A percentile compares a stretch with the other conserved stretches of the same genome.
These are phyloP conservation scores for Halcyon senegalensis DNA, from an alignment of 2,113 vertebrate genomes.

Conservation along the genomic window DNA sequence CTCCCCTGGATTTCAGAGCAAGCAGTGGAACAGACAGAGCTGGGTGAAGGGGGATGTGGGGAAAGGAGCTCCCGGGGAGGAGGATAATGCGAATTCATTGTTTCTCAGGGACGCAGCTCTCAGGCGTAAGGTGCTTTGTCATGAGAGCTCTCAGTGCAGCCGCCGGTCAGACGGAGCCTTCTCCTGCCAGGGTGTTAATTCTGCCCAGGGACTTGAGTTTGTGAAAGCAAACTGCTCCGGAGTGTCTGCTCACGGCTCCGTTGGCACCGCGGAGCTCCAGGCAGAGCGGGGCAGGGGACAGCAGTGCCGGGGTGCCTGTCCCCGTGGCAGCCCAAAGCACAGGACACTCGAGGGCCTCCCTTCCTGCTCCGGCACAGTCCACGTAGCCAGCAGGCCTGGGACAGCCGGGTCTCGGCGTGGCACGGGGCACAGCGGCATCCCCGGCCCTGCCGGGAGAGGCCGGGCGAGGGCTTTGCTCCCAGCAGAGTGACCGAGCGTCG, in stretches of 20 bases:
- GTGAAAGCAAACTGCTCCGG: background rate
- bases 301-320: fast-evolving
- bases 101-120: background rate
- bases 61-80: background rate
- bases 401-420: fast-evolving
- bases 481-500: fast-evolving
- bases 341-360: background rate
- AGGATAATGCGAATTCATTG: background rate
- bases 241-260: fast-evolving
- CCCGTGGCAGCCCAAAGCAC: background rate
- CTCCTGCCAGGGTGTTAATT: background rate
- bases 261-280: background rate
- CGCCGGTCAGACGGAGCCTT: background rate
- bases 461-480: background rate
- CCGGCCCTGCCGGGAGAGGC: background rate
- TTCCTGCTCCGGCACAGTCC: fast-evolving
- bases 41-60: background rate
- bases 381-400: fast-evolving
- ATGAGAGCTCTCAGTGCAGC: background rate
- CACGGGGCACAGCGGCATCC: fast-evolving
- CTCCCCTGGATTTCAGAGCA: background rate
- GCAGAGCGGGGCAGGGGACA: fast-evolving
- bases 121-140: constrained; percentile 4
- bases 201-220: background rate
- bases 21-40: background rate